Base-by-base conservation (phyloP, 2,888 invertebrate species). In the Coenonympha glycerion region DNA sequence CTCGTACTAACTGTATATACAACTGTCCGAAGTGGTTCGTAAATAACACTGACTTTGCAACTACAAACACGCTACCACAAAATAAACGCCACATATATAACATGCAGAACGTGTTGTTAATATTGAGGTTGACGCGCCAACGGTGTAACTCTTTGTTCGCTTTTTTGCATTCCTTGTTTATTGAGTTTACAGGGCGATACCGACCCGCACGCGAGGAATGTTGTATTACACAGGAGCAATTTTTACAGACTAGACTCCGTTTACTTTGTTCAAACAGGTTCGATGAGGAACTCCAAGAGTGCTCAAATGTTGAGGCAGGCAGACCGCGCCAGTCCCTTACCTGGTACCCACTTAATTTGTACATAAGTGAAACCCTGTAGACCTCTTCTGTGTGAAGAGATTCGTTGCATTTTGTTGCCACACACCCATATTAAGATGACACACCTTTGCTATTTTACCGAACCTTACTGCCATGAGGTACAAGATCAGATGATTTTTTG, bases 221-320 rank as follows among this genome's bases (percentile, higher is more conserved):
- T 16, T 47, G 26, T 47, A n/a, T n/a, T n/a, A 26, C 30, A 30
- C 13, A 21, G 37, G 15, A 24, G 22, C n/a, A 51, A 50, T 31
- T 22, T 36, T 37, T 49, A 81, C 75, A 77, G 78, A 78, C 65
- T 66, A 71, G 75, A 68, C 69, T 76, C 76, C 78, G 68, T 86
- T 84, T 84, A 82, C 78, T 86, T 71, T 86, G 84, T 85, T 84
- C 84, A 76, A 76, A 78, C 87, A 87, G 87, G 89, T 82, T 88
- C 89, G 81, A 90, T 91, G 90, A 89, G 89, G 89, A 89, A 88
- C 78, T 90, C 90, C 73, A 87, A 89, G 86, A 90, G 90, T 88
- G 90, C 90, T 82, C 89, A 90, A 88, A 88, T 88, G 87, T 89
- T 90, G 88, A 88, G 89, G 79, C 89, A 85, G 76, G 79, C 88